These are phyloP conservation scores for Lamellibrachia luymesi DNA, from an alignment of 1,140 invertebrate genomes.

Conservation along the genomic window DNA sequence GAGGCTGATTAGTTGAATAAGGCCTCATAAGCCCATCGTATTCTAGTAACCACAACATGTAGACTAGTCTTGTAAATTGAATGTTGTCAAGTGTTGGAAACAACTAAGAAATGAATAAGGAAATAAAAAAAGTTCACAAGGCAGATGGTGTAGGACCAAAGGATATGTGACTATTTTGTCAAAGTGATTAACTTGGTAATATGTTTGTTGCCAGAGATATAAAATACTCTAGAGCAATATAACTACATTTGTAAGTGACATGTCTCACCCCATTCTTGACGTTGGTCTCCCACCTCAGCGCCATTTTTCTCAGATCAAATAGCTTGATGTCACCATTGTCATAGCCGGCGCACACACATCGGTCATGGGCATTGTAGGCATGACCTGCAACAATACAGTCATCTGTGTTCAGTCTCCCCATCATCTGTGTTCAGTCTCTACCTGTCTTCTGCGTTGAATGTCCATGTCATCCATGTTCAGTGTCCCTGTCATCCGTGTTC, in stretches of 20 bases:
- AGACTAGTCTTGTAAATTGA: too few species aligned
- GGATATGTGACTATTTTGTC: not conserved
- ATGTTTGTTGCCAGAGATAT: not conserved
- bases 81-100: too few species aligned
- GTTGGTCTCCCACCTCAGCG: conserved; percentile 85
- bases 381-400: conserved; percentile 61
- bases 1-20: not conserved
- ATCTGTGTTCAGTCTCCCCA: not conserved
- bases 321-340: conserved; percentile 96
- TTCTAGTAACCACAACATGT: too few species aligned
- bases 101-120: not conserved
- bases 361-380: conserved; percentile 80
- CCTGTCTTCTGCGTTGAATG: too few species aligned
- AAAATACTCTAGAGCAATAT: not conserved
- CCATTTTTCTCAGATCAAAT: conserved; percentile 86
- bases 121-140: not conserved
- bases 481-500: not conserved
- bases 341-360: conserved; percentile 85
- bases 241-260: not conserved
- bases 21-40: not conserved
- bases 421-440: too few species aligned
- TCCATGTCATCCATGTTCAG: not conserved
- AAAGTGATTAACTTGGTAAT: not conserved
- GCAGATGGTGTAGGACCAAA: not conserved
- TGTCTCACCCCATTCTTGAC: conserved; percentile 83